phyloP scores from a whole-genome alignment of 2,888 invertebrate species.

The Hipparchia sbordonii region DNA sequence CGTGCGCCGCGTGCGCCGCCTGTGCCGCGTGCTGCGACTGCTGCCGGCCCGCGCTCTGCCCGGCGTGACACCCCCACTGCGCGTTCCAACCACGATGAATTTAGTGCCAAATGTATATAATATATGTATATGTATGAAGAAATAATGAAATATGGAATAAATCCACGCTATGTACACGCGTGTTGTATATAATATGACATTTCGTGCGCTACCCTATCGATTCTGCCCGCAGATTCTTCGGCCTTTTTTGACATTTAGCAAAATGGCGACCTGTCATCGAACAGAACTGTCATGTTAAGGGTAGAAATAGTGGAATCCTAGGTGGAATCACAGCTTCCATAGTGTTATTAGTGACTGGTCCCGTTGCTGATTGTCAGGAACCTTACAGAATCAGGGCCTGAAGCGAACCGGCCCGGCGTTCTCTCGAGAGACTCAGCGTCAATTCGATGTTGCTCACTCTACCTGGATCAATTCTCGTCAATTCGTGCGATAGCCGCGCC shows the following conservation, averaged over 20 bases:
- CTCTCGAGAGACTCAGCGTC: slow-evolving; percentile 46
- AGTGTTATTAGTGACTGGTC: background rate
- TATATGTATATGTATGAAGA: slow-evolving; percentile 59
- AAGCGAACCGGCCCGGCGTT: slow-evolving; percentile 25
- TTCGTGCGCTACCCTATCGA: slow-evolving; percentile 33
- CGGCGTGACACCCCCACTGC: slow-evolving; percentile 65
- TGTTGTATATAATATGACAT: slow-evolving; percentile 50
- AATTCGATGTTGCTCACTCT: slow-evolving; percentile 62
- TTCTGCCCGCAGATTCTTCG: slow-evolving; percentile 5
- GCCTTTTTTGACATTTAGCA: background rate
- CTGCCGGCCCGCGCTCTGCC: slow-evolving; percentile 65
- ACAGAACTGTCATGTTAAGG: background rate
- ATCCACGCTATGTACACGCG: slow-evolving; percentile 44
- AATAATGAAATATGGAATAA: background rate
- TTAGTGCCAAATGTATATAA: slow-evolving; percentile 81
- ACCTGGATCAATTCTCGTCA: slow-evolving; percentile 66
- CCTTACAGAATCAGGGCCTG: background rate
- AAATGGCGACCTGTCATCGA: background rate
- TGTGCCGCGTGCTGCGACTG: slow-evolving; percentile 73
- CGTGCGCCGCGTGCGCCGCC: slow-evolving; percentile 49
- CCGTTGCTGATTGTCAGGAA: background rate
- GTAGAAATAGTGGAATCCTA: background rate
- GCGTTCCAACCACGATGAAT: slow-evolving; percentile 56
- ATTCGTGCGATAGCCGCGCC: slow-evolving; percentile 45
- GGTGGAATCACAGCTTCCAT: background rate